Evolutionary conservation across 2,888 invertebrate species (phyloP), one percentile per base, ranked within the genome.

Genomic region (Molanna angustata): DNA sequence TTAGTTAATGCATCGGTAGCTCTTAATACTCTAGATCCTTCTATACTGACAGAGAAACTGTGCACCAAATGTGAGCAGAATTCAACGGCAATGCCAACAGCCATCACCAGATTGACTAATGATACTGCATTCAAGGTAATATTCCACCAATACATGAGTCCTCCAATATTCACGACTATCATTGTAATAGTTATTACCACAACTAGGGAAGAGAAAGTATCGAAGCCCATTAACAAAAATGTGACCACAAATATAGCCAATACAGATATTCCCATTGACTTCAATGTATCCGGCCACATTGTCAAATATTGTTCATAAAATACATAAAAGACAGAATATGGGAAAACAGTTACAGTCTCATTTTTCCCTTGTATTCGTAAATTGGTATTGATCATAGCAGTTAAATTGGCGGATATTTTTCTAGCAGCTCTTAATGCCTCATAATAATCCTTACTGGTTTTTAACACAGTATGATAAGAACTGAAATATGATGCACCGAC

Each of bases 231-330:
- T 58, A 96, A 71, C 13, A 94, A 64, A 73, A 94, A 93, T 0
- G 95, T 94, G 4, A 95, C 95, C 20, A 94, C 78, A 70, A 98
- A 95, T 58, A 99, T 95, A n/a, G 95, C 94, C 2, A 85, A 72
- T 54, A 96, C 76, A 13, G 96, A 96, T 50, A 95, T 86, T 14
- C 87, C 86, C 72, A 99, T 80, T 64, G 93, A 93, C 66, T 86
- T 82, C 22, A 94, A 68, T 0, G 95, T 92, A 65, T 97, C 94
- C 0, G 86, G 80, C 87, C 95, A 93, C 83, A 97, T 94, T 6
- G 94, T 94, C 60, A 97, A 76, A 71, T 99, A 99, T 74, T 99
- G 98, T 69, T 99, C 99, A 69, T 99, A 99, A 76, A 94, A 99
- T 19, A 99, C 97, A 69, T 99, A 99, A 76, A 96, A 96, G 45